phyloP scores from a whole-genome alignment of 1,140 invertebrate genomes.

The Brachionus paranguensis region DNA sequence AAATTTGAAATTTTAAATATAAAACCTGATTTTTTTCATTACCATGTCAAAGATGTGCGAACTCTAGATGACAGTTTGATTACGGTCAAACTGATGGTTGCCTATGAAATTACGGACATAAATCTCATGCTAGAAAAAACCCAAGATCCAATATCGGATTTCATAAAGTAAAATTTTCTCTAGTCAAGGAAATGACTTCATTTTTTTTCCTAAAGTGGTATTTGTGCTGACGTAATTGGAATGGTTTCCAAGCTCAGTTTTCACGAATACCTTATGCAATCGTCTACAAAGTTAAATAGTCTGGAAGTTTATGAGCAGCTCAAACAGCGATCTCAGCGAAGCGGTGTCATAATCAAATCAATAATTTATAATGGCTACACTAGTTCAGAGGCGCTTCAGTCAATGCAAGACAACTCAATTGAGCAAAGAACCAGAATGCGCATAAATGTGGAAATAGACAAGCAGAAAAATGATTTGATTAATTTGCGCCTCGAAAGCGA shows the following conservation, averaged over 20 bases:
- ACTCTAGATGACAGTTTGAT: constrained; percentile 54
- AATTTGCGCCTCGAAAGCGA: constrained; percentile 45
- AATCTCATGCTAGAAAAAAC: constrained; percentile 53
- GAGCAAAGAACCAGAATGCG: constrained; percentile 47
- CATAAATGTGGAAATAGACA: constrained; percentile 46
- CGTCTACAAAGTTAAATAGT: constrained; percentile 44
- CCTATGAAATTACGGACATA: constrained; percentile 49
- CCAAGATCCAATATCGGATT: constrained; percentile 53
- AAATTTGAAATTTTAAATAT: constrained; percentile 47
- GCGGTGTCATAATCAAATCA: constrained; percentile 47
- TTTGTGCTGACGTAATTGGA: constrained; percentile 52
- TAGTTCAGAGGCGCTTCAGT: constrained; percentile 46
- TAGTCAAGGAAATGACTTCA: neutral
- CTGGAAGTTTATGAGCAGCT: constrained; percentile 46
- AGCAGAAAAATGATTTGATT: constrained; percentile 45
- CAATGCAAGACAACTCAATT: constrained; percentile 49
- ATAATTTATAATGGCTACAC: constrained; percentile 50
- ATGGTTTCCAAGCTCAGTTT: constrained; percentile 50
- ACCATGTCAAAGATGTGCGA: constrained; percentile 51
- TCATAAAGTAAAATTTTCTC: constrained; percentile 49
- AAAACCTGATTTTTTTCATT: constrained; percentile 54
- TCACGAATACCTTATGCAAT: constrained; percentile 46
- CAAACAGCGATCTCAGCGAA: constrained; percentile 44
- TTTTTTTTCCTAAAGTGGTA: constrained; percentile 46
- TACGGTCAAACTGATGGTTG: constrained; percentile 52